Conservation (phyloP, 2,888 invertebrate species). For the Coenonympha arcania region DNA sequence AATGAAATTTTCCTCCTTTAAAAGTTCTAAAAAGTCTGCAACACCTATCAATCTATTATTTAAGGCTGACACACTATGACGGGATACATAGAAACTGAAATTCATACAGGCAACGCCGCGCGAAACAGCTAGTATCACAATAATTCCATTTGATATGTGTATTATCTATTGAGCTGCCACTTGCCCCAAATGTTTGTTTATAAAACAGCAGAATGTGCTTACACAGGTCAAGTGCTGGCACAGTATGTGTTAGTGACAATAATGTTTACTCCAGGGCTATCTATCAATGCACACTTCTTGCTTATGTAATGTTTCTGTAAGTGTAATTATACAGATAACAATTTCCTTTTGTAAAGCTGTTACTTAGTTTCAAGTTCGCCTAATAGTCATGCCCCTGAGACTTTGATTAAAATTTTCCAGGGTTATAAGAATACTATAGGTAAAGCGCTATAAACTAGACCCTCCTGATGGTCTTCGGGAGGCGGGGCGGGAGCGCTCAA, state of each 20-base stretch:
- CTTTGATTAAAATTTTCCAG: background rate
- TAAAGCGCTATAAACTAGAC: no score
- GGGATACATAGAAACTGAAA: no score
- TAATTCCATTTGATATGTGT: slow-evolving; percentile 28
- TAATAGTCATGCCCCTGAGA: background rate
- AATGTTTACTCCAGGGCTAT: slow-evolving; percentile 23
- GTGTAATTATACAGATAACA: background rate
- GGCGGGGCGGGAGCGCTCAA: no score
- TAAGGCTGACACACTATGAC: no score
- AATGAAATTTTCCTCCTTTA: no score
- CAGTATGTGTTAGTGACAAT: slow-evolving; percentile 12
- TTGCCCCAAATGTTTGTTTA: slow-evolving; percentile 37
- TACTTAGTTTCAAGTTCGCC: background rate
- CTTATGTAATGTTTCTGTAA: slow-evolving; percentile 10
- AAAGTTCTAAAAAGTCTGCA: no score
- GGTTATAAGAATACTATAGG: no score
- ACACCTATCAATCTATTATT: no score
- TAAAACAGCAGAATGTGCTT: slow-evolving; percentile 34
- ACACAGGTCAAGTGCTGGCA: slow-evolving; percentile 30
- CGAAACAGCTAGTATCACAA: no score
- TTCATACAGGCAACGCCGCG: no score
- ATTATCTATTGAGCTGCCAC: slow-evolving; percentile 27
- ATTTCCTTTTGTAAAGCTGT: background rate
- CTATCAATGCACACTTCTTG: slow-evolving; percentile 14
- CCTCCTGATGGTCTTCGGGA: no score